Evolutionary conservation across 2,888 invertebrate genomes (phyloP).

Genomic region (Zaprionus obscuricornis): DNA sequence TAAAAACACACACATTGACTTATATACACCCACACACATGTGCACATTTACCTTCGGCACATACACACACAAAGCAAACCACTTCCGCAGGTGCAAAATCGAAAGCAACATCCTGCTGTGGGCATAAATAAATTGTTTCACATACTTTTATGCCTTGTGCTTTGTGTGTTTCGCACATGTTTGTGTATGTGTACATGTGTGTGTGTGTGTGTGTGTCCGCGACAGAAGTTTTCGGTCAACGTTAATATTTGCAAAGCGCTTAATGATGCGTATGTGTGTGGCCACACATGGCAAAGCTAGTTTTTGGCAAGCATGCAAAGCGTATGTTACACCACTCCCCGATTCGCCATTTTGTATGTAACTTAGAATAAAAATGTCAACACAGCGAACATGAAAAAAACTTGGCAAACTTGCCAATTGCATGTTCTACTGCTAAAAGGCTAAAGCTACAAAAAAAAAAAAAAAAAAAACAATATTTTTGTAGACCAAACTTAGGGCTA

Average conservation of each 20-base stretch:
- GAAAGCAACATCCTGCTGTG: constrained; percentile 60
- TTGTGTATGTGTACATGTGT: neutral
- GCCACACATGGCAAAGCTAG: constrained; percentile 21
- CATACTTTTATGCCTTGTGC: constrained; percentile 54
- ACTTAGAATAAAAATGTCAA: constrained; percentile 31
- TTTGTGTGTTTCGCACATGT: neutral
- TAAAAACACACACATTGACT: constrained; percentile 34
- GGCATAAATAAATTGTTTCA: constrained; percentile 68
- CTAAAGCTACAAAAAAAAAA: too few relatives aligned
- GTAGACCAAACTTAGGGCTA: too few relatives aligned
- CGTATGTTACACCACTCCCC: constrained; percentile 20
- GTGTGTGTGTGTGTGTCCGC: neutral
- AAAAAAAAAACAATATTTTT: too few relatives aligned
- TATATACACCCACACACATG: constrained; percentile 5
- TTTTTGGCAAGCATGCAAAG: constrained; percentile 45
- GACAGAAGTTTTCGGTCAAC: constrained; percentile 20
- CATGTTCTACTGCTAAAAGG: constrained; percentile 16
- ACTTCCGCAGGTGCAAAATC: constrained; percentile 62
- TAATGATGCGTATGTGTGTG: constrained; percentile 57
- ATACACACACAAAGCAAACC: constrained; percentile 13
- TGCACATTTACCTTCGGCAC: neutral
- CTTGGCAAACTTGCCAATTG: constrained; percentile 47
- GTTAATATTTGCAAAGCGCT: constrained; percentile 61
- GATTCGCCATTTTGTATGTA: constrained; percentile 29
- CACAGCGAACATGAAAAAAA: constrained; percentile 12